These are phyloP conservation scores for Coecobrya sp. DNA, from an alignment of 2,888 invertebrate species.

Conservation along the genomic window DNA sequence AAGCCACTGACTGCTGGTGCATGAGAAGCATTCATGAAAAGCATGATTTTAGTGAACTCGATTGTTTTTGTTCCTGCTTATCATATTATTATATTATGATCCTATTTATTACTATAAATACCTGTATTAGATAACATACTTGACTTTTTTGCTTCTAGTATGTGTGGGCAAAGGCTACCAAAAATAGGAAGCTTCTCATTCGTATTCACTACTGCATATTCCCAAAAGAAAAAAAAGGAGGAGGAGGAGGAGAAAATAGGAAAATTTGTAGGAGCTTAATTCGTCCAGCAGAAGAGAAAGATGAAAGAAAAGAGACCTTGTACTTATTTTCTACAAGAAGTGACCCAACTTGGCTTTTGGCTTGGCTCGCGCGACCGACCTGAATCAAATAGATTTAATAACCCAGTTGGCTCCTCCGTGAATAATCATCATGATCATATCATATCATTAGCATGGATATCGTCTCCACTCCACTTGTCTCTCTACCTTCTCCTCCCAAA, in stretches of 20 bases:
- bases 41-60: constrained; percentile 77
- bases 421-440: constrained; percentile 24
- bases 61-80: constrained; percentile 55
- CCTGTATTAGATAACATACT: constrained; percentile 7
- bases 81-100: constrained; percentile 24
- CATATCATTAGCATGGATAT: constrained; percentile 65
- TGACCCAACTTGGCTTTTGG: background rate
- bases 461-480: constrained; percentile 29
- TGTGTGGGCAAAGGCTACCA: constrained; percentile 22
- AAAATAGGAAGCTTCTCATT: constrained; percentile 46
- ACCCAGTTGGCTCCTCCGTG: constrained; percentile 68
- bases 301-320: constrained; percentile 33
- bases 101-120: constrained; percentile 59
- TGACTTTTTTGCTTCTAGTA: background rate
- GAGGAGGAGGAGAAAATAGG: background rate
- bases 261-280: background rate
- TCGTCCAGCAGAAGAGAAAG: background rate
- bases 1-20: constrained; percentile 81
- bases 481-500: background rate
- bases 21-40: constrained; percentile 81
- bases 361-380: constrained; percentile 56
- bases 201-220: constrained; percentile 30
- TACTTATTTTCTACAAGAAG: constrained; percentile 3
- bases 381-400: constrained; percentile 63
- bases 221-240: background rate